A percentile compares a stretch with the other conserved stretches of the same genome.
Evolutionary conservation across 1,140 invertebrate species (phyloP).

Genomic region (Aphaenogaster floridana): DNA sequence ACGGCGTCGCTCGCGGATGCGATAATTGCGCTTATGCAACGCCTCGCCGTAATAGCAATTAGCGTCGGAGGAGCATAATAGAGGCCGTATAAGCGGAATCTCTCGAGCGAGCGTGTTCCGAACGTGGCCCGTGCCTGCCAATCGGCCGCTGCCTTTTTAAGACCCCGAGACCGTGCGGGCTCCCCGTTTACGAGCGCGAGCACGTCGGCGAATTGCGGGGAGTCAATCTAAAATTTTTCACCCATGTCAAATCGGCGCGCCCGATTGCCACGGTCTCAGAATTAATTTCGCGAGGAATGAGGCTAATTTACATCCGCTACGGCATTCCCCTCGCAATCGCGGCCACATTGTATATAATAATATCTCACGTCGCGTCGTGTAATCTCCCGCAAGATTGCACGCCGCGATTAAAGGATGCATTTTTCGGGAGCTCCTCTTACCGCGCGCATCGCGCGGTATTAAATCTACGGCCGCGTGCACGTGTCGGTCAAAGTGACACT

Average conservation of each 20-base stretch:
- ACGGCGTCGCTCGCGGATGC: constrained; percentile 60
- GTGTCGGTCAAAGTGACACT: constrained; percentile 58
- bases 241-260: constrained; percentile 50
- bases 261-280: constrained; percentile 51
- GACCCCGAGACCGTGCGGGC: background rate
- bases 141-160: background rate
- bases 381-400: constrained; percentile 66
- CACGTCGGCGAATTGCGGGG: background rate
- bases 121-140: constrained; percentile 1
- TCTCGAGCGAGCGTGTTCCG: background rate
- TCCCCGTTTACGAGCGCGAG: background rate
- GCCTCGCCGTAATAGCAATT: constrained; percentile 80
- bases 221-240: constrained; percentile 59
- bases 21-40: constrained; percentile 83
- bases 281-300: constrained; percentile 66
- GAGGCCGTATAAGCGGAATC: constrained; percentile 68
- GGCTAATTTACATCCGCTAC: constrained; percentile 38
- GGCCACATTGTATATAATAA: constrained; percentile 61
- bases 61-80: constrained; percentile 78
- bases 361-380: constrained; percentile 60
- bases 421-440: constrained; percentile 30
- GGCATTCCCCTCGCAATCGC: constrained; percentile 59
- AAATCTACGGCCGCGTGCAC: constrained; percentile 39
- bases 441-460: constrained; percentile 17
- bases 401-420: constrained; percentile 35